phyloP scores from a whole-genome alignment of 2,113 vertebrate genomes.

The Hypanus sabinus region DNA sequence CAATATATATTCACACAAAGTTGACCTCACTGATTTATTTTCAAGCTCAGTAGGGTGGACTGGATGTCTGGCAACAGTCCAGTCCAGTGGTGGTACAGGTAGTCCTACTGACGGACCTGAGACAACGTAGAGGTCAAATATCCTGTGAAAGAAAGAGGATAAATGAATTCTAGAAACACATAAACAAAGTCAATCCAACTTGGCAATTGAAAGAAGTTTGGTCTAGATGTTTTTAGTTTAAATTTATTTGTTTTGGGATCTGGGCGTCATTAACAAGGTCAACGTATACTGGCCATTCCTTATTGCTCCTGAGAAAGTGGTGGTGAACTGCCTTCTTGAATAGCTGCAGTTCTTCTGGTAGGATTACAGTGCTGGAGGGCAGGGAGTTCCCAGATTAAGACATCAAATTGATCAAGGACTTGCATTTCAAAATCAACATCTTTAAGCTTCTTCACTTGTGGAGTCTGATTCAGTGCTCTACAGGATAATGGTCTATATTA shows the following conservation, averaged over 20 bases:
- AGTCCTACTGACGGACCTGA: not conserved
- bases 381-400: no score
- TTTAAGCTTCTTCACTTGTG: not conserved
- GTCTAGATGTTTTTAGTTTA: not conserved
- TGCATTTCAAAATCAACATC: not conserved
- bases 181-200: not conserved
- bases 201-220: not conserved
- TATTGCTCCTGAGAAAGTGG: no score
- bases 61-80: not conserved
- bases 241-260: no score
- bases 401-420: no score
- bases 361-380: no score
- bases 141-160: not conserved
- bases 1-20: not conserved
- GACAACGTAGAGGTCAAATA: not conserved
- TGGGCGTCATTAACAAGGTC: no score
- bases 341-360: no score
- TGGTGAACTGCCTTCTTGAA: no score
- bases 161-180: not conserved
- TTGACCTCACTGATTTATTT: not conserved
- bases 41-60: not conserved
- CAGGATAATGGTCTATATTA: not conserved
- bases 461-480: not conserved
- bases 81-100: not conserved
- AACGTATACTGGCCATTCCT: no score